Evolutionary conservation across 2,797 vertebrate genomes (phyloP).

Genomic region (Agapornis canus): DNA sequence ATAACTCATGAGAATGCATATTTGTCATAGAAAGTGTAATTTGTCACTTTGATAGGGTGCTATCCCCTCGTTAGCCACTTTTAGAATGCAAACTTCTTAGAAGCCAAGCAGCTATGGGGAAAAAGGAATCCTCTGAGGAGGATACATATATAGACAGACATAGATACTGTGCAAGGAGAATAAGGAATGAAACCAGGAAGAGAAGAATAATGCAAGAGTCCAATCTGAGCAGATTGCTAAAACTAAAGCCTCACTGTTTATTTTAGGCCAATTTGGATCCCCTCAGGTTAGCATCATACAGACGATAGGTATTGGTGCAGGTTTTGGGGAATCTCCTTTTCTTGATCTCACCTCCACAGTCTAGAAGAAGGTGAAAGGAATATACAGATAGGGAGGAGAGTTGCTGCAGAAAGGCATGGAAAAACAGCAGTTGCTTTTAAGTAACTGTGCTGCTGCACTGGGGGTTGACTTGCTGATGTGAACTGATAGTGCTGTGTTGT

Average conservation of each 20-base stretch:
- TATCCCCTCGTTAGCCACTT: background rate
- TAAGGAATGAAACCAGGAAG: background rate
- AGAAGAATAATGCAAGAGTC: background rate
- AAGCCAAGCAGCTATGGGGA: background rate
- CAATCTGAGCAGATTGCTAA: background rate
- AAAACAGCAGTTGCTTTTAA: background rate
- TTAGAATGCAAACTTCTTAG: background rate
- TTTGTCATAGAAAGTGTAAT: background rate
- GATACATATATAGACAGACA: background rate
- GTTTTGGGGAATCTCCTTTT: background rate
- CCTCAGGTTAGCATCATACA: background rate
- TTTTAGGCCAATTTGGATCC: background rate
- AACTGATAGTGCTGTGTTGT: background rate
- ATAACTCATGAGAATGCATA: background rate
- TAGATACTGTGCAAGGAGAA: background rate
- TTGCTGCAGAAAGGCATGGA: background rate
- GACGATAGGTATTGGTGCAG: background rate
- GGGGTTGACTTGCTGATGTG: background rate
- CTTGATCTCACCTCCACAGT: background rate
- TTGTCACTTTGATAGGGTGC: background rate
- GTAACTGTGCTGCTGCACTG: background rate
- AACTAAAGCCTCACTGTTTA: background rate
- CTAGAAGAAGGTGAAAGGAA: background rate
- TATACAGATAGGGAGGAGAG: background rate
- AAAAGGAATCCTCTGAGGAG: background rate